phyloP scores from a whole-genome alignment of 2,888 invertebrate genomes.

The Drosophila histrio region DNA sequence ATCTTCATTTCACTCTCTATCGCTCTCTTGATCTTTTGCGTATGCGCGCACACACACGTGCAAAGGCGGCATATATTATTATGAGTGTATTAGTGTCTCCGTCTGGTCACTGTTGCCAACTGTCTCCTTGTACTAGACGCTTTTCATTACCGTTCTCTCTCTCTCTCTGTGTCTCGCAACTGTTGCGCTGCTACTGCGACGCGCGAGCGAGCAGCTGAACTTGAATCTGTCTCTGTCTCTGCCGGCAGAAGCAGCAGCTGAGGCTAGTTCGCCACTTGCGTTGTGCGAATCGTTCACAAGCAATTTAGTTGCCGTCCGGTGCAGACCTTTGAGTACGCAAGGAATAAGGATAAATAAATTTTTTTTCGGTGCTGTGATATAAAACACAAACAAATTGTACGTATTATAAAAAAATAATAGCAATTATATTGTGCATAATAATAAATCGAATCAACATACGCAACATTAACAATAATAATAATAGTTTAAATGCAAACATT shows the following conservation, averaged over 20 bases:
- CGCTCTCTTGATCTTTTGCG: constrained; percentile 28
- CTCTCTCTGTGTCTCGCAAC: constrained; percentile 36
- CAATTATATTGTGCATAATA: constrained; percentile 24
- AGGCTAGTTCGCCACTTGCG: constrained; percentile 60
- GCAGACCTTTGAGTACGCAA: constrained; percentile 78
- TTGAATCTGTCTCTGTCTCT: constrained; percentile 35
- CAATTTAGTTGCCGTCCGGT: constrained; percentile 83
- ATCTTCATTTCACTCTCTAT: constrained; percentile 7
- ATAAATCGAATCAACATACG: constrained; percentile 24
- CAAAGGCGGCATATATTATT: neutral
- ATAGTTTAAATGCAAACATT: constrained; percentile 21
- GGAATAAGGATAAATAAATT: constrained; percentile 73
- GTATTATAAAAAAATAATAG: constrained; percentile 62
- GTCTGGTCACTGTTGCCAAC: constrained; percentile 46
- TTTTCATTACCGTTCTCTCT: constrained; percentile 30
- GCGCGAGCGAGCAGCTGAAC: constrained; percentile 45
- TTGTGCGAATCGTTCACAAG: constrained; percentile 70
- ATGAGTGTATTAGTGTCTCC: constrained; percentile 1
- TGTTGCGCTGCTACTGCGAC: constrained; percentile 58
- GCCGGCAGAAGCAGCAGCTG: constrained; percentile 44
- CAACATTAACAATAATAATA: constrained; percentile 22
- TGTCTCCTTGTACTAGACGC: constrained; percentile 18
- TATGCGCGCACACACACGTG: constrained; percentile 47
- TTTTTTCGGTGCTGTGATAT: constrained; percentile 83
- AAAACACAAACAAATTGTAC: constrained; percentile 79